Conservation (phyloP, 2,113 vertebrate genomes). For the Colius striatus region DNA sequence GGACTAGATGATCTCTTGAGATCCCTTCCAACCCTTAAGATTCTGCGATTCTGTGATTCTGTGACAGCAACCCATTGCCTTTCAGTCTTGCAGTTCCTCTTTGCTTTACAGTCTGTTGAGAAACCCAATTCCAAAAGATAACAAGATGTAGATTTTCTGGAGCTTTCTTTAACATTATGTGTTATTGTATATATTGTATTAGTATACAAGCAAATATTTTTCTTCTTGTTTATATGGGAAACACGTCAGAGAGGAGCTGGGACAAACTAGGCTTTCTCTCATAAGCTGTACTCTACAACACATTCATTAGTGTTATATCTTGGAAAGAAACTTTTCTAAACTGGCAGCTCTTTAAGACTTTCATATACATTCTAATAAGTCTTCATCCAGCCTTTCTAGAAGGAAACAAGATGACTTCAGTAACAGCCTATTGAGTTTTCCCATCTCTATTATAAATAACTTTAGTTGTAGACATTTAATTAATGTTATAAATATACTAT, state of each 20-base stretch:
- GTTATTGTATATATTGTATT: background rate
- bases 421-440: constrained; percentile 58
- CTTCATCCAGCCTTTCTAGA: constrained; percentile 24
- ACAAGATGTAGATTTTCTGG: background rate
- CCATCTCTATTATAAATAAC: constrained; percentile 61
- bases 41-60: no score
- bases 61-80: background rate
- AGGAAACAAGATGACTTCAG: constrained; percentile 49
- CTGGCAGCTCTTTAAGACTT: background rate
- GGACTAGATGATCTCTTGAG: no score
- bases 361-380: background rate
- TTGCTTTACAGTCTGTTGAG: background rate
- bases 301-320: background rate
- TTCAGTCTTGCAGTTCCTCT: background rate
- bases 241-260: background rate
- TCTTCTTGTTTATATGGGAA: background rate
- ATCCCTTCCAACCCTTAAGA: no score
- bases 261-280: background rate
- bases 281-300: background rate
- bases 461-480: constrained; percentile 65
- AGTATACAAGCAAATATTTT: background rate
- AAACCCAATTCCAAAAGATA: background rate
- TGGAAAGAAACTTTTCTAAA: constrained; percentile 45
- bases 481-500: constrained; percentile 60
- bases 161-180: background rate